These are phyloP conservation scores for Lampropteryx suffumata DNA, from an alignment of 2,888 invertebrate species.

Conservation along the genomic window DNA sequence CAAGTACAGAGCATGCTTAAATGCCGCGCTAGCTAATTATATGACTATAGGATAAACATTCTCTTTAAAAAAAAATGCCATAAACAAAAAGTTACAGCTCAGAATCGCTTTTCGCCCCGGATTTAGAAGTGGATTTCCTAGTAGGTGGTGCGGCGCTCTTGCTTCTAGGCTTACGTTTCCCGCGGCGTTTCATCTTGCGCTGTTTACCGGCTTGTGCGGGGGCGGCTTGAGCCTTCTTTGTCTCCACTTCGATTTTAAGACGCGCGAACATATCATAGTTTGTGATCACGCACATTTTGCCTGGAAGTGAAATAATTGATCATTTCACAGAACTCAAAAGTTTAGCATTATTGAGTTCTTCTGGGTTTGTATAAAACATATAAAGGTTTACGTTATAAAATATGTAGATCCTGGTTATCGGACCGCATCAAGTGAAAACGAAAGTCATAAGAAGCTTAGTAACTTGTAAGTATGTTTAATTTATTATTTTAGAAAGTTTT, in stretches of 20 bases:
- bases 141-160: conserved; percentile 69
- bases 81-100: conserved; percentile 61
- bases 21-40: too few species aligned
- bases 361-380: too few species aligned
- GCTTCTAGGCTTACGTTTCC: conserved; percentile 65
- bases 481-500: conserved; percentile 4
- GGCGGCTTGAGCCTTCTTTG: conserved; percentile 58
- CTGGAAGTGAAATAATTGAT: conserved; percentile 40
- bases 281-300: conserved; percentile 76
- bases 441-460: neutral
- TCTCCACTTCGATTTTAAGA: conserved; percentile 69
- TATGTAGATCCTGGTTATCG: conserved; percentile 2
- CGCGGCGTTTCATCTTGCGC: conserved; percentile 58
- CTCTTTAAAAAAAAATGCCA: too few species aligned
- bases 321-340: too few species aligned
- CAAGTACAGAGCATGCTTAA: too few species aligned
- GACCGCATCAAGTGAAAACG: conserved; percentile 6
- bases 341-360: too few species aligned
- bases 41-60: too few species aligned
- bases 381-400: too few species aligned
- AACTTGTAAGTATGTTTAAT: neutral
- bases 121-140: conserved; percentile 54
- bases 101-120: conserved; percentile 74
- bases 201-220: conserved; percentile 52
- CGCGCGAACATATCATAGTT: conserved; percentile 80